phyloP scores from a whole-genome alignment of 2,113 vertebrate genomes.

The Pheucticus melanocephalus region DNA sequence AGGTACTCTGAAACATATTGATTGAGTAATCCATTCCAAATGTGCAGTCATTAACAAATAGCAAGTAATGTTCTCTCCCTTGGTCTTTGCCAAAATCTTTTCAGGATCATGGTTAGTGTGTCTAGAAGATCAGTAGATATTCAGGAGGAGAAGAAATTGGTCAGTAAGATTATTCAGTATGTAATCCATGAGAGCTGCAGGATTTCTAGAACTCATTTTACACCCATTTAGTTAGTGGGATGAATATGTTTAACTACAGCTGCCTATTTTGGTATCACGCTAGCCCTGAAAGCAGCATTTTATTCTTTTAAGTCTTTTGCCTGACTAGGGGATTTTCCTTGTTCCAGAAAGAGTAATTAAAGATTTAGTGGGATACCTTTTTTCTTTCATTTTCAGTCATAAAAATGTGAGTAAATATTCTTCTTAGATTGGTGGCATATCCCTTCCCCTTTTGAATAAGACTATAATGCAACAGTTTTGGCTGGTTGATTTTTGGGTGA shows the following conservation, averaged over 20 bases:
- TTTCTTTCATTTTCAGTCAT: slow-evolving; percentile 45
- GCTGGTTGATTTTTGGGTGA: slow-evolving; percentile 33
- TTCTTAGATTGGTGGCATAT: slow-evolving; percentile 55
- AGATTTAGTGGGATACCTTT: neutral
- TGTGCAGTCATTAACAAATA: neutral
- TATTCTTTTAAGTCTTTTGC: slow-evolving; percentile 49
- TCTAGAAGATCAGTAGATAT: slow-evolving; percentile 40
- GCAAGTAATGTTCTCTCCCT: slow-evolving; percentile 23
- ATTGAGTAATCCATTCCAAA: neutral
- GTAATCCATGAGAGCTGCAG: slow-evolving; percentile 10
- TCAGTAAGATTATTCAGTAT: neutral
- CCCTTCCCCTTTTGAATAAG: slow-evolving; percentile 43
- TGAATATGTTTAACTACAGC: neutral
- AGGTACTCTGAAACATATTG: neutral
- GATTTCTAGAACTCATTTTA: neutral
- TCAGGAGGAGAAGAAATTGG: neutral
- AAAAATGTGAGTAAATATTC: slow-evolving; percentile 48
- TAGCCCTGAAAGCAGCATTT: slow-evolving; percentile 16
- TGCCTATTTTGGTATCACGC: neutral
- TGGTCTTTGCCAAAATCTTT: slow-evolving; percentile 63
- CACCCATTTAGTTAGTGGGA: neutral
- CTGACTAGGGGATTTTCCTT: neutral
- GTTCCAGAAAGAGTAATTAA: neutral
- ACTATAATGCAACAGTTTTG: slow-evolving; percentile 57
- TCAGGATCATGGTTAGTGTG: slow-evolving; percentile 39